Evolutionary conservation across 2,888 invertebrate species (phyloP), one percentile per base, ranked within the genome.

Genomic region (Tiliacea aurago): DNA sequence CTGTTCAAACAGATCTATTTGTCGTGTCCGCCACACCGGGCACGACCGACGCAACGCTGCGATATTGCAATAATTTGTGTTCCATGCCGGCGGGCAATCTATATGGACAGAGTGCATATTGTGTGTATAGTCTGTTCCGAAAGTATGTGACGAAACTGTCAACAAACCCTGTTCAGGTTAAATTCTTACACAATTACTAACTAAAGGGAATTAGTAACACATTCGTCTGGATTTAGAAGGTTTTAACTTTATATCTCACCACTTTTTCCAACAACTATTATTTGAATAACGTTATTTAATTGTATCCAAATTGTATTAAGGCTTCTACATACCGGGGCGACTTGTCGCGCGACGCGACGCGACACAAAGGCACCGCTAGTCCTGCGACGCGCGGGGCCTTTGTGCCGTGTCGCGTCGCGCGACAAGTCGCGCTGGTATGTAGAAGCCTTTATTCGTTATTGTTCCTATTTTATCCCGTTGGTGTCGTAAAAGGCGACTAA

Each of bases 21-120:
- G 86, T 72, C 56, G 70, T 67, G 66, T 55, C 72, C 73, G 61
- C 37, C 11, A 47, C 74, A 73, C 28, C 66, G 58, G 70, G 63
- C 58, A 56, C 65, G 43, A 28, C 20, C 5, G 69, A 71, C 81
- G 71, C 5, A 68, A 70, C 81, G 71, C 82, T 81, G 87, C 87
- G 86, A 89, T 90, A 90, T 91, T 88, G 89, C 88, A 86, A 86
- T 89, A 85, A 91, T 90, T 89, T 90, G 88, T 89, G 74, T 74
- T 69, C 66, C 74, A 65, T 47, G 64, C 73, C n/a, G 55, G 61
- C 68, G 41, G 73, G 41, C 55, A 51, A 76, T 76, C 58, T 55
- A 81, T 68, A 28, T 49, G 59, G 47, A 45, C 28, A 69, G 28
- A 56, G 33, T 37, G 68, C n/a, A 47, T 43, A 37, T 23, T 49